These are phyloP conservation scores for Panthera uncia DNA, from an alignment of 2,113 vertebrate genomes.

Conservation along the genomic window DNA sequence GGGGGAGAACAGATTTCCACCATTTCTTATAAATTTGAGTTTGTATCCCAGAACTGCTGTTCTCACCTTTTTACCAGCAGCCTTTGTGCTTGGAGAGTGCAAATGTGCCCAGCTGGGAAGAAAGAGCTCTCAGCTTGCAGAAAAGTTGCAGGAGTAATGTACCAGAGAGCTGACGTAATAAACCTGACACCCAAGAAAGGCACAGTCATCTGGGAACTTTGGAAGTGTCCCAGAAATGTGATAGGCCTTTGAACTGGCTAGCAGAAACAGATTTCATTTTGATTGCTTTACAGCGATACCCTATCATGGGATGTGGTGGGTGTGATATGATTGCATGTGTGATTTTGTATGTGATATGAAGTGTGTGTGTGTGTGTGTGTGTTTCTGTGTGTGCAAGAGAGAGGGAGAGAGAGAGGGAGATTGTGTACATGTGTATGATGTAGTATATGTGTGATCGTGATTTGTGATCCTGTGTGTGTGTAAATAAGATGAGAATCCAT, in stretches of 20 bases:
- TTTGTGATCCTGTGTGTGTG: not conserved
- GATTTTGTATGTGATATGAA: not conserved
- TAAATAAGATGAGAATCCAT: not conserved
- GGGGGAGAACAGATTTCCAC: not conserved
- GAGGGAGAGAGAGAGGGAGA: not conserved
- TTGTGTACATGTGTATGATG: not conserved
- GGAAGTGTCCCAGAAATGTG: not conserved
- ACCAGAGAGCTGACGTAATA: not conserved
- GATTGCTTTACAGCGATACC: not conserved
- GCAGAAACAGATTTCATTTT: not conserved
- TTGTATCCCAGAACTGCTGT: not conserved
- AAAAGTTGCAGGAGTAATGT: not conserved
- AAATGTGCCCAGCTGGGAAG: not conserved
- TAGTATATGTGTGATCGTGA: not conserved
- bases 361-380: too few relatives aligned
- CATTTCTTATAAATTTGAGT: not conserved
- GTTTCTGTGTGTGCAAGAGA: too few relatives aligned
- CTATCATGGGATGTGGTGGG: not conserved
- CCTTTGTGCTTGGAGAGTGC: not conserved
- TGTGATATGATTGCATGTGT: not conserved
- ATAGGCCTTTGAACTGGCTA: rapidly evolving
- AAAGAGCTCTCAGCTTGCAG: not conserved
- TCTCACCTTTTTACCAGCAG: not conserved
- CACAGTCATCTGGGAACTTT: not conserved
- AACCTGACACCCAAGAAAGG: not conserved